Base-by-base conservation (phyloP, 2,113 vertebrate genomes). In the Ameiurus melas region DNA sequence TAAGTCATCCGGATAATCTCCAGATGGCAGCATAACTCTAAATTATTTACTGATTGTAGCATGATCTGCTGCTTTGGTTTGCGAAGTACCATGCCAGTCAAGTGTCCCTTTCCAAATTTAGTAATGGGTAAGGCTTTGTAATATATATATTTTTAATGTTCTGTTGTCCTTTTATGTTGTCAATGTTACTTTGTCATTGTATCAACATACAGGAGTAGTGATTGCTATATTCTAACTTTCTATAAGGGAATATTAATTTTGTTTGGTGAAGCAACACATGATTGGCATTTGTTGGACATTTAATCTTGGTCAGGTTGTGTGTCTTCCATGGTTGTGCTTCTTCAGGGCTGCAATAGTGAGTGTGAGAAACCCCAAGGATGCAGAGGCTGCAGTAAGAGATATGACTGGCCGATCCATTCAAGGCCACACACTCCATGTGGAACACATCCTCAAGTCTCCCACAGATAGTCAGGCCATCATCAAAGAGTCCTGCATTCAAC, bases 261-360 rank as follows among this genome's bases (percentile, higher is more conserved):
- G 36, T 36, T 36, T 36, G 36, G 19, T 1, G 30, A 9, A 10
- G 22, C 60, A 62, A 62, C 6, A 62, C 60, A 84, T 6, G 13
- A 30, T 13, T 71, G 7, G 20, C 25, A 51, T 84, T 71, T 79
- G 36, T 47, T 47, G 14, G 8, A 39, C 16, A n/a, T 85, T 22
- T 36, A 12, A 20, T 43, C 14, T 89, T 64, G 13, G 22, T 5
- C n/a, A 19, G n/a, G 2, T 30, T 66, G 10, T 84, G n/a, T 71
- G 70, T n/a, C 33, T 53, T 73, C 25, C 3, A 6, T 83, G 16
- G 43, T 30, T 88, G 39, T 85, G 39, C 51, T 62, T 83, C 62
- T 89, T 27, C 33, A 94, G 94, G 66, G 90, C 90, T 88, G 93
- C 93, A 75, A 68, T 93, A 80, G 93, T 94, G 88, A 91, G 51